Percentiles rank a stretch among this genome's conserved stretches.
Conservation (phyloP, 1,140 invertebrate species). For the Drosophila melanogaster region Release_6_plus_ISO1_MT NT_037436.4:6074501-6075000, state of each 20-base stretch:
- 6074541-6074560: conserved; percentile 51
- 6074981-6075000: conserved; percentile 20
- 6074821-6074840: conserved; percentile 86
- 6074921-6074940: conserved; percentile 97
- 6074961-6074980: conserved; percentile 92
- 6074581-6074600: conserved; percentile 64
- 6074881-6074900: conserved; percentile 96
- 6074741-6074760: conserved; percentile 88
- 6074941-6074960: conserved; percentile 96
- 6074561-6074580: conserved; percentile 71
- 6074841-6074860: conserved; percentile 90
- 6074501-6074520: background rate
- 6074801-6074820: conserved; percentile 89
- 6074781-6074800: conserved; percentile 87
- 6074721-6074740: conserved; percentile 75
- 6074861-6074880: conserved; percentile 94
- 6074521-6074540: no score
- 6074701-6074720: conserved; percentile 90
- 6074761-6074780: conserved; percentile 85
- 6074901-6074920: conserved; percentile 94
- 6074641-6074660: conserved; percentile 86
- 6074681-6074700: conserved; percentile 92
- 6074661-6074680: conserved; percentile 92
- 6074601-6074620: conserved; percentile 44
- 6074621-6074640: conserved; percentile 26